A percentile compares a stretch with the other conserved stretches of the same genome.
phyloP scores from a whole-genome alignment of 2,797 vertebrate genomes.

The Psittacula echo region DNA sequence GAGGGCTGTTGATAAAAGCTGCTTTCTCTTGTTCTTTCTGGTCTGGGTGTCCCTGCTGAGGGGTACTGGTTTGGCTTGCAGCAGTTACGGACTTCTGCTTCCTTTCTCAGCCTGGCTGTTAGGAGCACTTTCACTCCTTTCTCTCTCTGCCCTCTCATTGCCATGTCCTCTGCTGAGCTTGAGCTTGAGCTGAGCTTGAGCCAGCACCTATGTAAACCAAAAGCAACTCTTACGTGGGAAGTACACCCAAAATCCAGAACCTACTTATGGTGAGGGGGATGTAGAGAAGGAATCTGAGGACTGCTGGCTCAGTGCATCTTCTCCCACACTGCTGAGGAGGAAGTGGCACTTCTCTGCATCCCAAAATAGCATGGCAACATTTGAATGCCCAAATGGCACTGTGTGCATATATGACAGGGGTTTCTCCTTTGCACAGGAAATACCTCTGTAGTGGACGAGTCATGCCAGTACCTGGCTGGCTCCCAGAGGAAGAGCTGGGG shows the following conservation, averaged over 20 bases:
- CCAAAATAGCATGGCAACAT: not conserved
- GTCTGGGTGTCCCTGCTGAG: not conserved
- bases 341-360: constrained; percentile 1
- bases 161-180: not conserved
- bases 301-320: not conserved
- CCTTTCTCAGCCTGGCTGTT: not conserved
- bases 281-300: constrained; percentile 37
- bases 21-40: rapidly evolving
- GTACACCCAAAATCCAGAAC: constrained; percentile 15
- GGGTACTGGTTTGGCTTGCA: not conserved
- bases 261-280: constrained; percentile 1
- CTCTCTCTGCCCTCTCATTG: not conserved
- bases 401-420: not conserved
- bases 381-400: not conserved
- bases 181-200: not conserved
- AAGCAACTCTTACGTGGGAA: not conserved
- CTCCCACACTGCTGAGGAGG: constrained; percentile 2
- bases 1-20: not conserved
- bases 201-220: not conserved
- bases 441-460: not conserved
- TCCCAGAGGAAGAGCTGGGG: not conserved
- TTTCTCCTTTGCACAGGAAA: not conserved
- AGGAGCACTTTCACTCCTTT: not conserved
- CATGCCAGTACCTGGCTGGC: not conserved
- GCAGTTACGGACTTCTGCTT: not conserved